Base-by-base conservation (phyloP, 2,888 invertebrate species). In the Mythimna albipuncta region DNA sequence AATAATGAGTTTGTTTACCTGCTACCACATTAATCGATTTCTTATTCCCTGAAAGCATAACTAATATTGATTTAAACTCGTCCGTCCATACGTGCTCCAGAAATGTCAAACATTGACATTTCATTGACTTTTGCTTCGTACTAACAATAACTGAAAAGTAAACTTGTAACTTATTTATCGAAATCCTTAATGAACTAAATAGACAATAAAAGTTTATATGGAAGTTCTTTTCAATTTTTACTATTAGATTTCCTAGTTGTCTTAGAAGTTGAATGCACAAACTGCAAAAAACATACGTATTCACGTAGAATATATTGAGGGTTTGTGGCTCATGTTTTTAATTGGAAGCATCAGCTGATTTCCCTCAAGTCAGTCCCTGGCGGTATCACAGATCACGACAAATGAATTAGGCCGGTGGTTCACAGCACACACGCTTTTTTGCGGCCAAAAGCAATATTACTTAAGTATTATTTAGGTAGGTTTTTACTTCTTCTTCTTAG, bases 41-140 rank as follows among this genome's bases (percentile, higher is more conserved):
- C 0, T n/a, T 44, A n/a, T 47, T 32, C 35, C n/a, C 9, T 1
- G 41, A 16, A 73, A n/a, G 9, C n/a, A 26, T 26, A 26, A 26
- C 11, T 26, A 62, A 79, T 62, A 62, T 75, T 75, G 73, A 75
- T 41, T 41, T 10, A 26, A 57, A 62, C 41, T 62, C 61, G 6
- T 21, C 32, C 26, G 32, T 16, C 21, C 21, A 6, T 26, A 26
- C 62, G 59, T 74, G 52, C 54, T 59, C 64, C 32, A 41, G 58
- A 75, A 80, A 75, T 80, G 75, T 80, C 75, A 80, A 64, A 41
- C 19, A 16, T 64, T 52, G 75, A 57, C 79, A 62, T 75, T 75
- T 79, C 41, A 57, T 44, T 57, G 79, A 50, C 47, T 57, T 75
- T 71, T 50, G 21, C 47, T 61, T 57, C 32, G 32, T 11, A n/a